Evolutionary conservation across 2,797 vertebrate species (phyloP).

Genomic region (Falco cherrug): DNA sequence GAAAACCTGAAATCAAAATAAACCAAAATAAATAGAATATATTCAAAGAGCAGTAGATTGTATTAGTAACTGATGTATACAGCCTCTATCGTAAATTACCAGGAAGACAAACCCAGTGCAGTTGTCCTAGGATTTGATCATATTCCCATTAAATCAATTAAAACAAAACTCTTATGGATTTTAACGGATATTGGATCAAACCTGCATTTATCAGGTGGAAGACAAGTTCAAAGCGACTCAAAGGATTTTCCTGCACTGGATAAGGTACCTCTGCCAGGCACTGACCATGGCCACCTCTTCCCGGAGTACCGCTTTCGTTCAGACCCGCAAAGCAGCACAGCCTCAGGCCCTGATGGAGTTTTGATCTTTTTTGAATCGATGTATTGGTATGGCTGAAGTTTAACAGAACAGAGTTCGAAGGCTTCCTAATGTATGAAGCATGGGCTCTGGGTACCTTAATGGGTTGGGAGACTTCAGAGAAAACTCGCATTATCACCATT

Average conservation of each 20-base stretch:
- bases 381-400: background rate
- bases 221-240: background rate
- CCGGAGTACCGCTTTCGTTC: background rate
- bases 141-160: background rate
- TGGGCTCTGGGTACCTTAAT: background rate
- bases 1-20: background rate
- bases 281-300: rapidly evolving
- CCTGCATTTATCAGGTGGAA: background rate
- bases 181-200: background rate
- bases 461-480: background rate
- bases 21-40: background rate
- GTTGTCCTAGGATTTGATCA: background rate
- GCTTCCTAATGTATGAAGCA: background rate
- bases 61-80: background rate
- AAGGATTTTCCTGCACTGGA: background rate
- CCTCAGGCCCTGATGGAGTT: background rate
- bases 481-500: background rate
- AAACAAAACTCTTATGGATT: background rate
- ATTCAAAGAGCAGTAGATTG: background rate
- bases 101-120: background rate
- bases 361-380: background rate
- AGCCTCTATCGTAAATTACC: background rate
- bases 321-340: background rate
- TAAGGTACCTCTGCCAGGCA: background rate
- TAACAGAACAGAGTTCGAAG: background rate